Percentiles rank a stretch among this genome's conserved stretches.
phyloP scores from a whole-genome alignment of 2,113 vertebrate genomes.

The Prinia subflava region DNA sequence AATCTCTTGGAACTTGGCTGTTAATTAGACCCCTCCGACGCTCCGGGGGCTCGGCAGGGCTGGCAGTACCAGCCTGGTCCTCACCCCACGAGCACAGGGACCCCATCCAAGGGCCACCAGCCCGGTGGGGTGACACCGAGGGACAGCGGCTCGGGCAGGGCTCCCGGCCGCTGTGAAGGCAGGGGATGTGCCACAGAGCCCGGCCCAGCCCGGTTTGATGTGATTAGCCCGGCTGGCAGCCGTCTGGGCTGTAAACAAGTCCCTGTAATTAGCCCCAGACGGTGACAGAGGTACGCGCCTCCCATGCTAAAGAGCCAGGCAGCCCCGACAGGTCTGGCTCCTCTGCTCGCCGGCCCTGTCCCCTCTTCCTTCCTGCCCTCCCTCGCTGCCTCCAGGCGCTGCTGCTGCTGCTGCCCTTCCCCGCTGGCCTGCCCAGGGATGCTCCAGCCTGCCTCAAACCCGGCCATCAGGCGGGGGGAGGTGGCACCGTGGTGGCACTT shows the following conservation, averaged over 20 bases:
- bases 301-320: conserved; percentile 44
- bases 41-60: background rate
- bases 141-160: background rate
- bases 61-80: background rate
- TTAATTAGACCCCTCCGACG: background rate
- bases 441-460: background rate
- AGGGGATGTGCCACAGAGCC: background rate
- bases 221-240: conserved; percentile 10
- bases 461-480: background rate
- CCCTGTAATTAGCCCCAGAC: conserved; percentile 63
- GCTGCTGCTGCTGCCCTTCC: background rate
- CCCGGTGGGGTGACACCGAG: background rate
- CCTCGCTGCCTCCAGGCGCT: background rate
- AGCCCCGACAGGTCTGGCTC: conserved; percentile 33
- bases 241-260: conserved; percentile 37
- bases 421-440: background rate
- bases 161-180: background rate
- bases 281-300: conserved; percentile 9
- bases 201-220: background rate
- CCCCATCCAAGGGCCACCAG: background rate
- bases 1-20: background rate
- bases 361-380: conserved; percentile 14
- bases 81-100: background rate
- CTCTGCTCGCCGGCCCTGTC: background rate
- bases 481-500: background rate